phyloP scores from a whole-genome alignment of 2,797 vertebrate species.

The Lemur catta region DNA sequence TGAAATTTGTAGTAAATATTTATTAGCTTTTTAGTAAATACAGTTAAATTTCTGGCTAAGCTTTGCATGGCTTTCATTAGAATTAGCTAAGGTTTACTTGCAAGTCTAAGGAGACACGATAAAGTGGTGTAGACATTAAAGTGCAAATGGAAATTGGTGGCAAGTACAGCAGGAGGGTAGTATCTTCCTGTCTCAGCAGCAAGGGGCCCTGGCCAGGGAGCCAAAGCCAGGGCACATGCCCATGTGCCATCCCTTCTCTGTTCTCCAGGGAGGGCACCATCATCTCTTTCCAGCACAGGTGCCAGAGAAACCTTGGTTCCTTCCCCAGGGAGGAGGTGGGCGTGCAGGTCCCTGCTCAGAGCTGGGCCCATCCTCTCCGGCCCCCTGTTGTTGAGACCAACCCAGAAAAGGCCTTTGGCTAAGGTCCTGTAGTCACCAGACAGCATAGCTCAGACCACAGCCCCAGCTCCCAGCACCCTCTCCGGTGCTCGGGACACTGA shows the following conservation, averaged over 20 bases:
- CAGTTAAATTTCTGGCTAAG: slow-evolving; percentile 48
- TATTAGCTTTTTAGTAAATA: slow-evolving; percentile 65
- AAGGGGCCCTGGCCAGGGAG: neutral
- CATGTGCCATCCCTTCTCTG: neutral
- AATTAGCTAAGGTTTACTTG: slow-evolving; percentile 20
- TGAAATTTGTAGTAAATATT: slow-evolving; percentile 56
- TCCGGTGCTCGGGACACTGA: neutral
- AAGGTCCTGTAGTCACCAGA: neutral
- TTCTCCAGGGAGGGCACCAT: neutral
- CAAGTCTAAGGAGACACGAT: neutral
- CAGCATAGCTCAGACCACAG: neutral
- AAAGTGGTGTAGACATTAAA: neutral
- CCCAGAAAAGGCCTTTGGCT: neutral
- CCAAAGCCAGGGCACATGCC: neutral
- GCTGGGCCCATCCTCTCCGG: neutral
- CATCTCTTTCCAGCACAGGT: neutral
- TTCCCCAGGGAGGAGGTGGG: neutral
- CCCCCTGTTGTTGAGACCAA: neutral
- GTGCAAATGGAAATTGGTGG: neutral
- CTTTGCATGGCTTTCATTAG: neutral
- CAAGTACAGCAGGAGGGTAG: neutral
- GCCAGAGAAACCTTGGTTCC: neutral
- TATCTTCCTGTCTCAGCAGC: neutral
- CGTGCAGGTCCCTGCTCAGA: neutral
- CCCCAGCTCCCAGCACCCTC: neutral